phyloP scores from a whole-genome alignment of 1,140 invertebrate genomes.

The Araneus ventricosus region DNA sequence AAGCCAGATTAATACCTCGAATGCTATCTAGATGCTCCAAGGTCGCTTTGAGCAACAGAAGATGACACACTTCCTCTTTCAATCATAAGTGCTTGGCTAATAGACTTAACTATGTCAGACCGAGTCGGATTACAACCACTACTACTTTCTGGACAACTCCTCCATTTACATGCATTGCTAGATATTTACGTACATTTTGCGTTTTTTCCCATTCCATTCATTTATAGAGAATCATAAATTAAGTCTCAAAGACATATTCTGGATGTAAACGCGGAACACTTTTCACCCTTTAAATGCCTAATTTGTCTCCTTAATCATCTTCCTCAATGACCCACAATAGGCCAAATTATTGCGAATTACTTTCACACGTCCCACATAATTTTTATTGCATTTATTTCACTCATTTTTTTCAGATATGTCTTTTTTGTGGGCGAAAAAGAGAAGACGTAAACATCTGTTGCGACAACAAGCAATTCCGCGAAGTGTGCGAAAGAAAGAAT shows the following conservation, averaged over 20 bases:
- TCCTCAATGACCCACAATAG: neutral
- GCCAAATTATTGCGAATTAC: neutral
- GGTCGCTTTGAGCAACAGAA: no score
- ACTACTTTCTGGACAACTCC: neutral
- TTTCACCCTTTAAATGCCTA: neutral
- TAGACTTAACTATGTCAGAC: no score
- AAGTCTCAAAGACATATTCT: neutral
- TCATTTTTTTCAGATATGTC: neutral
- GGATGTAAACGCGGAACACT: neutral
- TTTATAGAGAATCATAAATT: neutral
- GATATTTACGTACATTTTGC: neutral
- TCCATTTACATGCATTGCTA: neutral
- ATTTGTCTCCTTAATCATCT: constrained; percentile 10
- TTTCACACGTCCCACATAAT: neutral
- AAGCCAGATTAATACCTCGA: no score
- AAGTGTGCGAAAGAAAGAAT: constrained; percentile 41
- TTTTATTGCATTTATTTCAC: neutral
- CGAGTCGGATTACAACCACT: no score
- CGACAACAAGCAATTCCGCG: constrained; percentile 39
- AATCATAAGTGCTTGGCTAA: no score
- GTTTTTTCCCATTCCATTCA: neutral
- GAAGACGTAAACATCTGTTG: constrained; percentile 51
- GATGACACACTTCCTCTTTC: no score
- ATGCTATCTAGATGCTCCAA: no score
- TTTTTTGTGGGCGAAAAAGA: neutral